phyloP scores from a whole-genome alignment of 1,140 invertebrate genomes.

The Arctopsyche grandis region DNA sequence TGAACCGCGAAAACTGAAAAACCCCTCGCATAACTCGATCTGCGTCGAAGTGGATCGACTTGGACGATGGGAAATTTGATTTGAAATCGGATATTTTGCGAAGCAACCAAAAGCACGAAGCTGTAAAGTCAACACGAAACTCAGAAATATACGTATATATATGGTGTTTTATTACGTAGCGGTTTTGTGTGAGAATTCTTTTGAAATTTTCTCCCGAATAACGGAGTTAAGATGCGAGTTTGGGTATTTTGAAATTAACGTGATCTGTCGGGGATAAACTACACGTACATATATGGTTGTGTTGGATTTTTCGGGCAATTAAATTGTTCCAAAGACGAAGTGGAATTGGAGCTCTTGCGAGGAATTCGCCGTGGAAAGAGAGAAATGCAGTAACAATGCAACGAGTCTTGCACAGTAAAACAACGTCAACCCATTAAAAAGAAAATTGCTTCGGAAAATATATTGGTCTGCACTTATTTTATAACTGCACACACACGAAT shows the following conservation, averaged over 20 bases:
- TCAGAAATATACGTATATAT: neutral
- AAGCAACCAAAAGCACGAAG: neutral
- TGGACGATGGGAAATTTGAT: conserved; percentile 18
- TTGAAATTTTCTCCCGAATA: no score
- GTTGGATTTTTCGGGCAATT: conserved; percentile 1
- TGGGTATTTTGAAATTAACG: no score
- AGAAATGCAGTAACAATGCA: conserved; percentile 33
- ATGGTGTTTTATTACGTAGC: no score
- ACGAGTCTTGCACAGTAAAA: conserved; percentile 22
- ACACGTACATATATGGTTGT: no score
- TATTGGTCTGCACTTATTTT: conserved; percentile 21
- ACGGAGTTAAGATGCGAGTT: no score
- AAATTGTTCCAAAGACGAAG: conserved; percentile 23
- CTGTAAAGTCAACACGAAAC: neutral
- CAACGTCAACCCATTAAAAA: conserved; percentile 32
- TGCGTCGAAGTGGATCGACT: conserved; percentile 26
- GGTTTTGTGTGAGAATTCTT: no score
- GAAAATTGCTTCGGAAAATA: conserved; percentile 31
- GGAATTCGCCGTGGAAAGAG: neutral
- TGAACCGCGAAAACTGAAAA: neutral
- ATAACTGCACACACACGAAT: neutral
- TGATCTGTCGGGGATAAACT: no score
- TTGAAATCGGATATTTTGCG: conserved; percentile 7
- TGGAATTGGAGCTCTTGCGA: neutral
- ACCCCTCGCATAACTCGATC: neutral